Base-by-base conservation (phyloP, 1,140 invertebrate genomes). In the Philopotamus ludificatus region DNA sequence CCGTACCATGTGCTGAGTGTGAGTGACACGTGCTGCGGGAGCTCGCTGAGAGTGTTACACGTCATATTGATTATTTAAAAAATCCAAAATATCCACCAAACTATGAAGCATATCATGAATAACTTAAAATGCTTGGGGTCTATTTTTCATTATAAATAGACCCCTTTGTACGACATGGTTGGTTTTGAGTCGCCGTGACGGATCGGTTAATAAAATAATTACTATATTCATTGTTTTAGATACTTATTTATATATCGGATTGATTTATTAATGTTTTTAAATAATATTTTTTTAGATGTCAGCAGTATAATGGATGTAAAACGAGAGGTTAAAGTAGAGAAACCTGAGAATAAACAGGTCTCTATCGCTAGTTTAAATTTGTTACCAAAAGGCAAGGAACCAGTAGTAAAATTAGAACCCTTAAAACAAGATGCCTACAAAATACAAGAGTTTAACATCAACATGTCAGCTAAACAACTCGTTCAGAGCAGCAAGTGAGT, bases 401-500 rank as follows among this genome's bases (percentile, higher is more conserved):
- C 84, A 1, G 83, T 84, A 1, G 74, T 85, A 2, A 84, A 85
- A 68, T 74, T 86, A 16, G 84, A 86, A 63, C 84, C 82, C 26
- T 74, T 86, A 34, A 79, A 81, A 72, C 75, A 76, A 8, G 79
- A 81, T 58, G 75, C 75, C 9, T 74, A 76, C 41, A 79, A 80
- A 63, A 73, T 76, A 1, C 74, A 76, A 28, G 83, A 85, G 63
- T 88, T 87, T 71, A 83, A 81, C 61, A 87, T 89, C 62, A 85
- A 88, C 34, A 92, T 92, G 89, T 86, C 82, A 59, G 81, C 89
- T 0, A 89, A 88, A 63, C 81, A 83, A 66, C 76, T 92, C 10
- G 51, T 87, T 1, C 84, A 89, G 28, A 70, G 84, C n/a, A 89
- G 88, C 74, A 89, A 87, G 79, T 85, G 74, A 76, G 79, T 78